Evolutionary conservation across 2,113 vertebrate species (phyloP), one percentile per base, ranked within the genome.

Genomic region (Ancistrus triradiatus): DNA sequence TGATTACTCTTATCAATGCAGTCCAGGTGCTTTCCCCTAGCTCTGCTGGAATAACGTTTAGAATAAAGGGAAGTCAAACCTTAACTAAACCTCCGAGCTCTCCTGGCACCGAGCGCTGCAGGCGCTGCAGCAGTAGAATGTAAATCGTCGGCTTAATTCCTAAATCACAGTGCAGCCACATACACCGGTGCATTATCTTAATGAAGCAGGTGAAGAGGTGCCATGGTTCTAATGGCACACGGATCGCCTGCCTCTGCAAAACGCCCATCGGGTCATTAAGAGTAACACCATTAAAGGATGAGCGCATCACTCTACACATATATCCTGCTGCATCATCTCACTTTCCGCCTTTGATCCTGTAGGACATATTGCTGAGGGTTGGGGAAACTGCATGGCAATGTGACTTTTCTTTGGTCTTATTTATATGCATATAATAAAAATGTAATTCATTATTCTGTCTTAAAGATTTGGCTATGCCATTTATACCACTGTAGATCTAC

Each of bases 151-250:
- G 55, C 33, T 66, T 49, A 61, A 66, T 66, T 55, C 22, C 43
- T 50, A 48, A 55, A 47, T 51, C 49, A 48, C 48, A 33, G 55
- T 48, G 15, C 8, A 25, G 13, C 22, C 19, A 40, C 28, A 50
- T 51, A 46, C 15, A 42, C 25, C 47, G 19, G 63, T 55, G 9
- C 56, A 66, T 71, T 66, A 71, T 55, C 56, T 21, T 66, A 71
- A 66, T 71, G 56, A 71, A 71, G 48, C 33, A 49, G n/a, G n/a
- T n/a, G 56, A 25, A 18, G 50, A 61, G 44, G 49, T 66, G 57
- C 49, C 42, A 49, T 71, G 37, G 15, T 24, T 49, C 49, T 61
- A 61, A 66, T 66, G 31, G 56, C 57, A 48, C n/a, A n/a, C 8
- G 56, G 18, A 37, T 35, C 27, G 56, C 9, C 24, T 60, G 24